Base-by-base conservation (phyloP, 2,888 invertebrate genomes). In the Amorpha juglandis region DNA sequence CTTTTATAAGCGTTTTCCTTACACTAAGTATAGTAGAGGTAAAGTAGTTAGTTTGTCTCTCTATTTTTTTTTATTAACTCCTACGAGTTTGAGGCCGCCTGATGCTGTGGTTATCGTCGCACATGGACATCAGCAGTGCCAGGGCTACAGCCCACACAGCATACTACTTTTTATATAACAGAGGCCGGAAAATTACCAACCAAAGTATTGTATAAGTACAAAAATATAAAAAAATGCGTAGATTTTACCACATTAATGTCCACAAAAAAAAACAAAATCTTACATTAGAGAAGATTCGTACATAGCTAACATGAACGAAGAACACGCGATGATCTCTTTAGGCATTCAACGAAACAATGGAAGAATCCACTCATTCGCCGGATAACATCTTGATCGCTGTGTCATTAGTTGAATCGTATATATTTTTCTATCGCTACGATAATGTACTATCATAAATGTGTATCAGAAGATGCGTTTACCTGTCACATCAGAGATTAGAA, bases 301-400 rank as follows among this genome's bases (percentile, higher is more conserved):
- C 71, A 75, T 76, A 74, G 69, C 19, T 63, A 74, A 71, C 77
- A 74, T 82, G 78, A 74, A 77, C 71, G 71, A 73, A 73, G 70
- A 80, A 73, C 90, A 91, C 89, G 91, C 91, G 82, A 90, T 77
- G 76, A 79, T 78, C 84, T 81, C 80, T 83, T 88, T 84, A 85
- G 78, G 75, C 80, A 80, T 81, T 79, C 76, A 80, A 50, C 67
- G 70, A 82, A 82, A 90, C 90, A 90, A 89, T 86, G 73, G 83
- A 71, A 75, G 76, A 77, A 80, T 79, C 67, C 68, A 68, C 64
- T 68, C 38, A 66, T 67, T 67, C 50, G 52, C 3, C 64, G 76
- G 84, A 84, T 84, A 86, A 76, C 79, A 84, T 87, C 81, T 77
- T 82, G 75, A 82, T 83, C 69, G 64, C 64, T 53, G 66, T 27